Conservation (phyloP, 2,113 vertebrate genomes). For the Callionymus lyra region DNA sequence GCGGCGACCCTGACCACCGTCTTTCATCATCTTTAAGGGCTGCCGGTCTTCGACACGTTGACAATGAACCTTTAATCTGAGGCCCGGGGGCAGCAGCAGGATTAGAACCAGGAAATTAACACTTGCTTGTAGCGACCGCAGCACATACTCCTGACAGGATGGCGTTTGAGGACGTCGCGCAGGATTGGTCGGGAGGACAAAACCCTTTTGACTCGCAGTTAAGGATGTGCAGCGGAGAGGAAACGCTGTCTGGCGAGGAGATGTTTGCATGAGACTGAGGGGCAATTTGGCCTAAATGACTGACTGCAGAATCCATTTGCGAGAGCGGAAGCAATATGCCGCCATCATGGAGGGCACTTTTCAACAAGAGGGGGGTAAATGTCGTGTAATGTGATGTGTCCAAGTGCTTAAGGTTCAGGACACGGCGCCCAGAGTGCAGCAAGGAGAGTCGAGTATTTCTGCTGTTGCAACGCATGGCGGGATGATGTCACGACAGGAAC, state of each 20-base stretch:
- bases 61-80: constrained; percentile 22
- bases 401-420: constrained; percentile 6
- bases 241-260: constrained; percentile 30
- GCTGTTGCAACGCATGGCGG: no score
- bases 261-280: constrained; percentile 34
- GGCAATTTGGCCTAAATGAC: constrained; percentile 37
- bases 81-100: not conserved
- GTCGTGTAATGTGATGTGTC: constrained; percentile 13
- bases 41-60: constrained; percentile 15
- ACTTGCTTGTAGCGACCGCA: not conserved
- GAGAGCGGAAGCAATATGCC: constrained; percentile 11
- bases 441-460: no score
- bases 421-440: not conserved
- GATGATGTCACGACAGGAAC: no score
- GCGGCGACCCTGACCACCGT: not conserved
- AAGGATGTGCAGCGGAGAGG: constrained; percentile 21
- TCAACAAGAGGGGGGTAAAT: constrained; percentile 7
- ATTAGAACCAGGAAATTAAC: not conserved
- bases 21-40: constrained; percentile 12
- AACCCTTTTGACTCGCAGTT: not conserved
- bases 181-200: constrained; percentile 1
- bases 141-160: not conserved
- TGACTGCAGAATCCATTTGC: constrained; percentile 36
- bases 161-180: no score
- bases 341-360: constrained; percentile 1